Percentiles rank a stretch among this genome's conserved stretches.
Conservation (phyloP, 2,797 vertebrate genomes). For the Lepidocolaptes lacrymiger region DNA sequence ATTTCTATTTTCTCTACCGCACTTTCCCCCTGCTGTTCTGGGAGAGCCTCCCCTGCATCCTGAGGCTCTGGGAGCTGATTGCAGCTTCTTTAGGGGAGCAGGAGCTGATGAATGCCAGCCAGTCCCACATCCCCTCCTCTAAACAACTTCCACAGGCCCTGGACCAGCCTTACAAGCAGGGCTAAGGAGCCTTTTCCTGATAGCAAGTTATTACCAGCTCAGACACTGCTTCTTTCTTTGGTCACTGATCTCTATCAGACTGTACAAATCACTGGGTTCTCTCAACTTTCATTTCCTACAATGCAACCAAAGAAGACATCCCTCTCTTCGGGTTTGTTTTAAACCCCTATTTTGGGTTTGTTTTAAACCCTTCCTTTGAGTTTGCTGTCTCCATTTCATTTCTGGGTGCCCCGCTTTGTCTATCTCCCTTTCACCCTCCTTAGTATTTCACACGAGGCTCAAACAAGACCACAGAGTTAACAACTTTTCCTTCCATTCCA, state of each 20-base stretch:
- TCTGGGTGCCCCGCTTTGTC: too few species aligned
- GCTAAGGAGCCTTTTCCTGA: background rate
- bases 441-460: background rate
- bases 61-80: background rate
- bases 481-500: background rate
- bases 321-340: background rate
- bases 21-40: accelerated
- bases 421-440: background rate
- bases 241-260: accelerated
- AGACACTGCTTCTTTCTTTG: background rate
- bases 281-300: background rate
- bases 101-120: background rate
- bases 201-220: background rate
- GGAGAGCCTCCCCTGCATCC: background rate
- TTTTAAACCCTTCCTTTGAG: background rate
- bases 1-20: background rate
- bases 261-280: background rate
- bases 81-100: background rate
- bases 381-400: background rate
- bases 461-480: accelerated
- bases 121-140: background rate
- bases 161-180: accelerated
- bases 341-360: background rate
- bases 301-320: accelerated
- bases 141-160: accelerated